A percentile compares a stretch with the other conserved stretches of the same genome.
phyloP scores from a whole-genome alignment of 2,797 vertebrate species.

The Clarias platycephalus region DNA sequence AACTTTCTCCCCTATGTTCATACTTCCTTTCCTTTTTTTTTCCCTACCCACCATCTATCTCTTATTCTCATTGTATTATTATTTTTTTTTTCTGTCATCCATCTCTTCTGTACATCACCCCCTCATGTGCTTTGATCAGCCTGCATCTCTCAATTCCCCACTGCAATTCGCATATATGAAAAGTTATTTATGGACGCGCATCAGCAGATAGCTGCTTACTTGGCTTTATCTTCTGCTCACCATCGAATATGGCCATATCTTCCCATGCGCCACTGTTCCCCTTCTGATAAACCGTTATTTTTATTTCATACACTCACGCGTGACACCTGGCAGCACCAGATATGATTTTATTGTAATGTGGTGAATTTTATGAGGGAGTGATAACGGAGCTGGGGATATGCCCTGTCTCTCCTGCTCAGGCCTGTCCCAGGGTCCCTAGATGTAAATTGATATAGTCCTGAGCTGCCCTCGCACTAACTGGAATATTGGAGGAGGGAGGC shows the following conservation, averaged over 20 bases:
- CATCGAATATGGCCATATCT: constrained; percentile 64
- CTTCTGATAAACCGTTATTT: constrained; percentile 64
- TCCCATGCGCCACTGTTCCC: constrained; percentile 58
- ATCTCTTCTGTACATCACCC: constrained; percentile 53
- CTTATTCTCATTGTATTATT: constrained; percentile 30
- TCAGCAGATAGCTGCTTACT: constrained; percentile 6
- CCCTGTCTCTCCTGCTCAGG: constrained; percentile 55
- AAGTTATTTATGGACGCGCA: constrained; percentile 37
- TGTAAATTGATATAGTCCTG: constrained; percentile 73
- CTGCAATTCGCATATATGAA: constrained; percentile 24
- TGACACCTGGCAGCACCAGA: constrained; percentile 43
- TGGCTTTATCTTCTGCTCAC: constrained; percentile 58
- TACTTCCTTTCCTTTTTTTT: constrained; percentile 21
- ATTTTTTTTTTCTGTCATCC: constrained; percentile 7
- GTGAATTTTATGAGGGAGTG: constrained; percentile 62
- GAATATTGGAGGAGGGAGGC: constrained; percentile 62
- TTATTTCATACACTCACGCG: constrained; percentile 39
- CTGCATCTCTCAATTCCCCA: constrained; percentile 13
- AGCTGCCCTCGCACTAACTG: constrained; percentile 52
- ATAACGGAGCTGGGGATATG: constrained; percentile 62
- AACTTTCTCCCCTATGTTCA: constrained; percentile 17
- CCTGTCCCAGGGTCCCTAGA: constrained; percentile 53
- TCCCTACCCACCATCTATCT: constrained; percentile 21
- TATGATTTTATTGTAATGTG: constrained; percentile 57
- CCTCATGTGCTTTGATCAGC: constrained; percentile 56